Conservation (phyloP, 2,113 vertebrate species). For the Brachirus orientalis region DNA sequence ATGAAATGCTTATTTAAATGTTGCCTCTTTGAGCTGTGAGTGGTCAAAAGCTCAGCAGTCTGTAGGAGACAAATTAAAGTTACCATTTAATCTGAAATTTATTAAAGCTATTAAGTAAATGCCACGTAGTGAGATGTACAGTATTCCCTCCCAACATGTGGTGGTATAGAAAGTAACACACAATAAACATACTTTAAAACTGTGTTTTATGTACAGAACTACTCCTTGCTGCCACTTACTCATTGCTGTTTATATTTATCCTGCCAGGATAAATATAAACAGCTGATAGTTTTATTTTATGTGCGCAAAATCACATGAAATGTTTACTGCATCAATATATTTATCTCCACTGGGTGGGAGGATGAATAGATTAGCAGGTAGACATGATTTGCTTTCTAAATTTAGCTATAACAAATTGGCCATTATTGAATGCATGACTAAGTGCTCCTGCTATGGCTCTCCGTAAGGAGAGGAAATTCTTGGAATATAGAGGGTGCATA, state of each 20-base stretch:
- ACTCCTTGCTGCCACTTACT: neutral
- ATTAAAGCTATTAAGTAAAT: neutral
- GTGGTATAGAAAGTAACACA: neutral
- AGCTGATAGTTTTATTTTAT: slow-evolving; percentile 3
- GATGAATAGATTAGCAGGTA: slow-evolving; percentile 14
- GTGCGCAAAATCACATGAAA: neutral
- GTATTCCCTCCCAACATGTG: neutral
- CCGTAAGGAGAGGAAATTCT: neutral
- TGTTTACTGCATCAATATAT: neutral
- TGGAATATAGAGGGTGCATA: neutral
- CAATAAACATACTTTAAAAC: neutral
- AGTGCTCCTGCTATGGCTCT: slow-evolving; percentile 1
- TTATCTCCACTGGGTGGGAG: neutral
- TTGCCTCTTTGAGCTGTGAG: neutral
- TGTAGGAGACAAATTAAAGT: neutral
- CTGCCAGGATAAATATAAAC: neutral
- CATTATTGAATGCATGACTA: slow-evolving; percentile 4
- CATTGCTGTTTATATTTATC: neutral
- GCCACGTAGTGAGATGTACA: neutral
- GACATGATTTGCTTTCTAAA: slow-evolving; percentile 23
- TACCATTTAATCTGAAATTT: neutral
- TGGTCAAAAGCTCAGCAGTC: neutral
- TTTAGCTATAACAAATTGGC: neutral
- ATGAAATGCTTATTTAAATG: neutral
- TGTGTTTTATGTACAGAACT: neutral